phyloP scores from a whole-genome alignment of 2,888 invertebrate species.

The Morpho deidamia region DNA sequence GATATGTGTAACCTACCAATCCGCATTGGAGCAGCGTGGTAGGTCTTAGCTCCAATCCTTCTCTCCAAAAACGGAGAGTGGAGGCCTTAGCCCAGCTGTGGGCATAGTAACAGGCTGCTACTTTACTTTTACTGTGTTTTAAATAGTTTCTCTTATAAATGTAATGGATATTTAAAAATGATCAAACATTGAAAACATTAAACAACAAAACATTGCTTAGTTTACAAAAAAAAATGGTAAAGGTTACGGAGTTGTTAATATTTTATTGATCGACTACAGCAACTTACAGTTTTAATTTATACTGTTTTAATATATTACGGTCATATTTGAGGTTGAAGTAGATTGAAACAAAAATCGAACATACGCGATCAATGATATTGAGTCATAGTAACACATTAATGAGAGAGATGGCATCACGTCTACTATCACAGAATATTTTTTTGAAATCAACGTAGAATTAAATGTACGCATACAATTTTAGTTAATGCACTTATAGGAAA shows the following conservation, averaged over 20 bases:
- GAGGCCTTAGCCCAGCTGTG: too few species aligned
- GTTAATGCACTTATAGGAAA: constrained; percentile 40
- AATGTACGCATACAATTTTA: constrained; percentile 26
- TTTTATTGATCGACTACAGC: too few species aligned
- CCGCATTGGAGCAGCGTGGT: too few species aligned
- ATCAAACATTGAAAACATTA: background rate
- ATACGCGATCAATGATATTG: constrained; percentile 50
- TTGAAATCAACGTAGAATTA: constrained; percentile 50
- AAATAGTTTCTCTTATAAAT: background rate
- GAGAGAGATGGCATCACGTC: constrained; percentile 72
- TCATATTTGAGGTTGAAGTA: background rate
- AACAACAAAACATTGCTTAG: background rate
- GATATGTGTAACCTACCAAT: too few species aligned
- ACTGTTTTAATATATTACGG: too few species aligned
- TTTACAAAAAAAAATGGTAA: background rate
- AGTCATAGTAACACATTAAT: constrained; percentile 36
- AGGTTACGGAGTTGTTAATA: too few species aligned
- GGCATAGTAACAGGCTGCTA: too few species aligned
- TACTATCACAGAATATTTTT: constrained; percentile 77
- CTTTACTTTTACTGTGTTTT: background rate
- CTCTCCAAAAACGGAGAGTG: too few species aligned
- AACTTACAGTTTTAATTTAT: too few species aligned
- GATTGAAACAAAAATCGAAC: constrained; percentile 24
- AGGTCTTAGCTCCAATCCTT: too few species aligned
- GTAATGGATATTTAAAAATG: background rate